These are phyloP conservation scores for Paralichthys olivaceus DNA, from an alignment of 2,113 vertebrate genomes.

Conservation along the genomic window DNA sequence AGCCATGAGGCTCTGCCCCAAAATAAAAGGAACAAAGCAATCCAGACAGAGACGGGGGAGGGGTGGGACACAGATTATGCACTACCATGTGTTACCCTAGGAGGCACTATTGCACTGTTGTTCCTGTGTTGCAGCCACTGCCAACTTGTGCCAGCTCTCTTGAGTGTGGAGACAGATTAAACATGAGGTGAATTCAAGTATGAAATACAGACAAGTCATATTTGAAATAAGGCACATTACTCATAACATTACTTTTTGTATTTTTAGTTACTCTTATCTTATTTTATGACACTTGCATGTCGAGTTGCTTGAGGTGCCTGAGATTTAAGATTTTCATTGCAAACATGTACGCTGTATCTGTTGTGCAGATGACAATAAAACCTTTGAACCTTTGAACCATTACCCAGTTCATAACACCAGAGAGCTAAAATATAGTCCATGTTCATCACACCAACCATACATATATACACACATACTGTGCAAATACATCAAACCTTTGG, in stretches of 20 bases:
- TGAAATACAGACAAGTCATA: slow-evolving; percentile 4
- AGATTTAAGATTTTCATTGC: no score
- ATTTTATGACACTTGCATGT: no score
- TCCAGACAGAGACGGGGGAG: not conserved
- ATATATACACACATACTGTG: not conserved
- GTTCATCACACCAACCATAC: not conserved
- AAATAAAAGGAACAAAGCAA: slow-evolving; percentile 45
- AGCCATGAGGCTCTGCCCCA: slow-evolving; percentile 19
- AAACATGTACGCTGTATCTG: no score
- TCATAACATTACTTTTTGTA: no score
- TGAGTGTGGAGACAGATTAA: slow-evolving; percentile 18
- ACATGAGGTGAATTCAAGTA: slow-evolving; percentile 17
- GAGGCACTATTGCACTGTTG: slow-evolving; percentile 77
- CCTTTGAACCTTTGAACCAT: no score
- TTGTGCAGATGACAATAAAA: no score
- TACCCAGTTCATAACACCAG: not conserved
- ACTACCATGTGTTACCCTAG: slow-evolving; percentile 52
- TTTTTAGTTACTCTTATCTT: no score
- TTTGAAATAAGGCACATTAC: not conserved
- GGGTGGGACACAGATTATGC: slow-evolving; percentile 34
- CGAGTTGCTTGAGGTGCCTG: no score
- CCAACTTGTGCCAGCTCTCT: slow-evolving; percentile 6
- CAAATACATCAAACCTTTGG: not conserved
- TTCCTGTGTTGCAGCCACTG: slow-evolving; percentile 36
- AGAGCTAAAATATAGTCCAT: not conserved